These are phyloP conservation scores for Amphipoea oculea DNA, from an alignment of 2,888 invertebrate species.

Conservation along the genomic window DNA sequence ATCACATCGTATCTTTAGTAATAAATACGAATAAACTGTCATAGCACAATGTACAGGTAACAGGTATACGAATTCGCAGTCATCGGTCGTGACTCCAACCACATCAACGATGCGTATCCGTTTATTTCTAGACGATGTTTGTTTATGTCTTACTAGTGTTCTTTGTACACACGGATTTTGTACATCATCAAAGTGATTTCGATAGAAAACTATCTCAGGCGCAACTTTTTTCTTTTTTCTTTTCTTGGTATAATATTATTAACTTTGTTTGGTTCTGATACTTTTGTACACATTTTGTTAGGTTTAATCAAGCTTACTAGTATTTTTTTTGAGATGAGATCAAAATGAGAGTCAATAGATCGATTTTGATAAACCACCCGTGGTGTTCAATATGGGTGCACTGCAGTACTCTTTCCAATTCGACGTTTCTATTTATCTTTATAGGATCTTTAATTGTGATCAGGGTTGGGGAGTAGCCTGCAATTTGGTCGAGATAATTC, in stretches of 20 bases:
- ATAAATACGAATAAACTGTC: constrained; percentile 44
- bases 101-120: constrained; percentile 64
- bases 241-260: constrained; percentile 32
- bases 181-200: constrained; percentile 72
- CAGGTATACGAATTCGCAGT: constrained; percentile 49
- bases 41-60: constrained; percentile 34
- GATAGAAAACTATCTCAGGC: constrained; percentile 51
- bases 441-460: constrained; percentile 56
- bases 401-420: constrained; percentile 44
- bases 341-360: constrained; percentile 23
- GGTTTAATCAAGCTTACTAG: constrained; percentile 8
- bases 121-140: constrained; percentile 72
- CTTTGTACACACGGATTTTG: constrained; percentile 53
- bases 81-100: constrained; percentile 49
- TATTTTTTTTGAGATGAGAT: constrained; percentile 34
- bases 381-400: constrained; percentile 31
- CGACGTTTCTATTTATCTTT: constrained; percentile 55
- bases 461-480: constrained; percentile 55
- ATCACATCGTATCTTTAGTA: constrained; percentile 40
- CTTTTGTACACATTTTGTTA: constrained; percentile 7
- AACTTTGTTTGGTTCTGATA: constrained; percentile 12
- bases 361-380: constrained; percentile 44
- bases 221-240: constrained; percentile 27
- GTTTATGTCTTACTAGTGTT: constrained; percentile 75
- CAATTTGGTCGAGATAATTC: constrained; percentile 64